phyloP scores from a whole-genome alignment of 2,888 invertebrate genomes.

The Invenusta paracnida region DNA sequence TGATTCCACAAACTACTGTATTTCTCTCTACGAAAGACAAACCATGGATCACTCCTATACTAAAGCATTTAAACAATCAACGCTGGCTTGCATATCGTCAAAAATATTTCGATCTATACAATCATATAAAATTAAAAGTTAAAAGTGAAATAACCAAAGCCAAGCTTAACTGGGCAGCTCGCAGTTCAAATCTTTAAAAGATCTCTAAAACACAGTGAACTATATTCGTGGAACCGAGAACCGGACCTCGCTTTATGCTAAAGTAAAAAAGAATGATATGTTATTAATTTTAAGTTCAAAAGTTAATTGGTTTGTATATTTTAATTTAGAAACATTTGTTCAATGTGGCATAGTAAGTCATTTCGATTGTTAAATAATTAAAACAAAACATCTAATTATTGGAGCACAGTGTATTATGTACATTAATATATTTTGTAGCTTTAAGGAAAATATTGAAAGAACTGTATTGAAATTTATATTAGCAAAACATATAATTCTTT shows the following conservation, averaged over 20 bases:
- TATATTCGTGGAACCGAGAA: not conserved
- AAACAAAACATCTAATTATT: too few relatives aligned
- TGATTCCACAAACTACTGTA: not conserved
- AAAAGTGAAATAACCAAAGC: conserved; percentile 4
- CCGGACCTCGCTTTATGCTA: not conserved
- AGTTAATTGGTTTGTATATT: too few relatives aligned
- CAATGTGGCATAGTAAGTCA: too few relatives aligned
- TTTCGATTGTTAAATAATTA: too few relatives aligned
- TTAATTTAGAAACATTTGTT: too few relatives aligned
- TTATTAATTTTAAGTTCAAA: too few relatives aligned
- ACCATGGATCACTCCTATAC: not conserved
- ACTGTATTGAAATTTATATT: too few relatives aligned
- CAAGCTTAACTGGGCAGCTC: not conserved
- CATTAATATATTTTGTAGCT: too few relatives aligned
- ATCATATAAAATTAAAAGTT: not conserved
- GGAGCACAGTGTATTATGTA: too few relatives aligned
- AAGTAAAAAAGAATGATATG: too few relatives aligned
- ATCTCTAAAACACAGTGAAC: not conserved
- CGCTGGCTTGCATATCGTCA: not conserved
- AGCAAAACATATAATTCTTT: too few relatives aligned
- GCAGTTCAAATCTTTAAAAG: not conserved
- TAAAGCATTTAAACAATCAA: not conserved
- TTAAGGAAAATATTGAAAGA: too few relatives aligned
- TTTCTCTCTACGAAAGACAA: not conserved
- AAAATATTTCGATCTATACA: not conserved